phyloP scores from a whole-genome alignment of 1,140 invertebrate genomes.

The Whitmania pigra region DNA sequence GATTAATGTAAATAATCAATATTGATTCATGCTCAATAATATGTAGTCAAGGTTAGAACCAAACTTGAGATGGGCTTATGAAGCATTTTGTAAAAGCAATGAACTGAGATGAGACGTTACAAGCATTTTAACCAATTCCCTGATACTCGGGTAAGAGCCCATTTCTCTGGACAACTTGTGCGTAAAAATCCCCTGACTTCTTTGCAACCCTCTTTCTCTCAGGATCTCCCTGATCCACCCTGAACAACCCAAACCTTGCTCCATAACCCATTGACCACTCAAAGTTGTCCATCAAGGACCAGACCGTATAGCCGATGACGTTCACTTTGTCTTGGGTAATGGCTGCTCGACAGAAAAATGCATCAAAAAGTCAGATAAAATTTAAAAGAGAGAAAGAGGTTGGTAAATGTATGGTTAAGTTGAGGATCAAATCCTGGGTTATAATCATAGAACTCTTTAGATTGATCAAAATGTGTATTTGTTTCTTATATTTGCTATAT shows the following conservation, averaged over 20 bases:
- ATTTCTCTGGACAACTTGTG: conserved; percentile 29
- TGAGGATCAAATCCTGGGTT: no score
- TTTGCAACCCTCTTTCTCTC: conserved; percentile 53
- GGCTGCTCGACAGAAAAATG: background rate
- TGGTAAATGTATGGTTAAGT: no score
- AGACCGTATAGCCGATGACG: conserved; percentile 51
- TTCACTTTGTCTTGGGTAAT: conserved; percentile 14
- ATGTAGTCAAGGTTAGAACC: no score
- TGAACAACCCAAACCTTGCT: conserved; percentile 55
- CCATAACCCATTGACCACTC: conserved; percentile 50
- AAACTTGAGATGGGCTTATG: no score
- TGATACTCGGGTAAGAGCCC: conserved; percentile 23
- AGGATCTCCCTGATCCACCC: conserved; percentile 55
- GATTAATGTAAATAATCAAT: no score
- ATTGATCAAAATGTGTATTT: no score
- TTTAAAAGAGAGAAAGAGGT: no score
- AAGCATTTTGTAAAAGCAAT: no score
- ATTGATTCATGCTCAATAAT: no score
- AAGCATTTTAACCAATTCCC: background rate
- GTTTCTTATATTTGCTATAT: no score
- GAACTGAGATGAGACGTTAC: background rate
- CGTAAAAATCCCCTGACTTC: conserved; percentile 47
- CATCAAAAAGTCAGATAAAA: no score
- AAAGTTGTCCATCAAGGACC: conserved; percentile 63
- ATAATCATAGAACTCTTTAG: no score